Conservation (phyloP, 1,140 invertebrate species). For the Lepidotrigona ventralis region DNA sequence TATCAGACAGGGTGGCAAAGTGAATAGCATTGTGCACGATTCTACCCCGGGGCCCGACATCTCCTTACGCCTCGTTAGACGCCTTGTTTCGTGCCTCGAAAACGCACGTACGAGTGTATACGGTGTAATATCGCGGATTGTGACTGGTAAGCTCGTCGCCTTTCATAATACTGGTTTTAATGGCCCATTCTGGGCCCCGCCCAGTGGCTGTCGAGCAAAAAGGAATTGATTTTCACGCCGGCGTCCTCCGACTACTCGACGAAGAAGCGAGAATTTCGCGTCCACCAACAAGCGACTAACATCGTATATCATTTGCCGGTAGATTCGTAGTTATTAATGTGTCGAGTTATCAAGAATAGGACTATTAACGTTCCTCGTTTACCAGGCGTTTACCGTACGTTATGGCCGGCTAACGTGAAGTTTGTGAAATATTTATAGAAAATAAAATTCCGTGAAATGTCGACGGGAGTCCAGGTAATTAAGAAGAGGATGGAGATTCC, state of each 20-base stretch:
- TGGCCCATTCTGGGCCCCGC: constrained; percentile 52
- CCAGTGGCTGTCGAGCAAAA: constrained; percentile 41
- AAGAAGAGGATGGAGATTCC: not conserved
- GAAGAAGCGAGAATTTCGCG: constrained; percentile 13
- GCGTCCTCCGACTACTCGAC: constrained; percentile 24
- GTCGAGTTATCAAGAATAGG: not conserved
- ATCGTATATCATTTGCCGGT: not conserved
- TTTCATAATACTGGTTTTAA: constrained; percentile 64
- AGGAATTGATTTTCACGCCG: constrained; percentile 56
- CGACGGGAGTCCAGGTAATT: not conserved
- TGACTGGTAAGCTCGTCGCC: constrained; percentile 57
- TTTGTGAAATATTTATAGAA: not conserved
- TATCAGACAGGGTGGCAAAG: constrained; percentile 39
- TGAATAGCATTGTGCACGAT: constrained; percentile 61
- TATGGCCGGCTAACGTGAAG: no score
- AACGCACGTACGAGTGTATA: constrained; percentile 40
- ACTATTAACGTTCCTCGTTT: not conserved
- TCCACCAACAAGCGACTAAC: not conserved
- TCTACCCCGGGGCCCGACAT: constrained; percentile 60
- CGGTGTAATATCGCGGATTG: constrained; percentile 51
- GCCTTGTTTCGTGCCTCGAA: constrained; percentile 68
- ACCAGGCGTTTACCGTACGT: no score
- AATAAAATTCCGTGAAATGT: not conserved
- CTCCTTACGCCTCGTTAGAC: constrained; percentile 71
- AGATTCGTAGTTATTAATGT: not conserved